A percentile compares a stretch with the other conserved stretches of the same genome.
Conservation (phyloP, 2,797 vertebrate species). For the Takifugu ocellatus region DNA sequence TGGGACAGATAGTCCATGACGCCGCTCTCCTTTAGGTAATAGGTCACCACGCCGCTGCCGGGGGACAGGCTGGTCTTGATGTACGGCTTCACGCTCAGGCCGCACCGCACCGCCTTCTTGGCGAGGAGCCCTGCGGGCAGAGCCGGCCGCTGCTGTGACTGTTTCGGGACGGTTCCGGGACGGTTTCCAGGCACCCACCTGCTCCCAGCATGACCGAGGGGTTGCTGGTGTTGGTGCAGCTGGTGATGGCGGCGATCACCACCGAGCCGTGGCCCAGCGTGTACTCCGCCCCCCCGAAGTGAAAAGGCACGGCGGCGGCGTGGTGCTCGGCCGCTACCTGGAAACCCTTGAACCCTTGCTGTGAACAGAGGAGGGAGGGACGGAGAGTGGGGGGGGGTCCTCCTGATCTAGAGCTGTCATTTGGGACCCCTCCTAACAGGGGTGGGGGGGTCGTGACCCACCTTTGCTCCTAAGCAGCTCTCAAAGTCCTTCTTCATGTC, state of each 20-base stretch:
- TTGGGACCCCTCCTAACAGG: no score
- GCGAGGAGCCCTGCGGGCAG: slow-evolving; percentile 84
- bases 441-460: slow-evolving; percentile 36
- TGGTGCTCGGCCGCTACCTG: slow-evolving; percentile 80
- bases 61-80: slow-evolving; percentile 97
- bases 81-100: slow-evolving; percentile 90
- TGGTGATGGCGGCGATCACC: slow-evolving; percentile 97
- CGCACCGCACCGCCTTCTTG: slow-evolving; percentile 87
- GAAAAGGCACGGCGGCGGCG: slow-evolving; percentile 72
- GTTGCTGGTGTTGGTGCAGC: slow-evolving; percentile 99
- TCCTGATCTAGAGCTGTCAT: no score
- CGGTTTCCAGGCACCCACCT: slow-evolving; percentile 66
- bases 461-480: slow-evolving; percentile 87
- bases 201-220: slow-evolving; percentile 98
- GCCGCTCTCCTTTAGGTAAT: slow-evolving; percentile 92
- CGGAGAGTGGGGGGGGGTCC: no score
- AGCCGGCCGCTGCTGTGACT: neutral
- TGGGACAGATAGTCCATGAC: slow-evolving; percentile 90
- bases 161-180: no score
- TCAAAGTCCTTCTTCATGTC: slow-evolving; percentile 95
- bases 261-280: slow-evolving; percentile 88
- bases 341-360: slow-evolving; percentile 99
- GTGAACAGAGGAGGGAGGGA: neutral
- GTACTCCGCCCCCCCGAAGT: slow-evolving; percentile 78
- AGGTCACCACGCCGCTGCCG: slow-evolving; percentile 95